Evolutionary conservation across 2,888 invertebrate species (phyloP), one percentile per base, ranked within the genome.

Genomic region (Artemia sinica): DNA sequence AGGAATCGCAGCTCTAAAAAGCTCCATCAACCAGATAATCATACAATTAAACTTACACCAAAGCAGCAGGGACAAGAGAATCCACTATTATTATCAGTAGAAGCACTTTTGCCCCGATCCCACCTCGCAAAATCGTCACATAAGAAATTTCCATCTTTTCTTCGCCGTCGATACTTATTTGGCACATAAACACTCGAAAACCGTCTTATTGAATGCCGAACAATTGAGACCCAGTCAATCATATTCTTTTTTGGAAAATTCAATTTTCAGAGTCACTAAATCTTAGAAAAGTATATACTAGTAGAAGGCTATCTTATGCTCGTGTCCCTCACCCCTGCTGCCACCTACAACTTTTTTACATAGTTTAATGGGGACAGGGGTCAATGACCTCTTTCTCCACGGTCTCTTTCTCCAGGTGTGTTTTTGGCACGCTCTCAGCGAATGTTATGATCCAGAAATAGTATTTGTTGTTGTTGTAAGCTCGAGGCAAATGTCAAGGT

Each of bases 211-310:
- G 86, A 86, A 75, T 86, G 85, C 70, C 86, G 83, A 72, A 86
- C 86, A 74, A 87, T 86, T 71, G 86, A 86, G 72, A 86, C 86
- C 86, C 86, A 86, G 79, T 86, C 86, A 75, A 87, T 86, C 86
- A 86, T 87, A 73, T 73, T 73, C 50, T 66, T 28, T 28, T 28
- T 28, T 28, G 28, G 28, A 28, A 28, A 28, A 28, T 28, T 28
- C 1, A 2, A 28, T 28, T 28, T 28, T 28, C 28, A 28, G 28
- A 28, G 28, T 28, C 28, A 28, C 28, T 28, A 28, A 28, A 28
- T 28, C 28, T 28, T 4, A 28, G 28, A 28, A 4, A 28, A 28
- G 28, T 28, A 28, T 4, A 28, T 4, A 28, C 28, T 28, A n/a
- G n/a, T n/a, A n/a, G n/a, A n/a, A n/a, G n/a, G n/a, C n/a, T n/a